Evolutionary conservation across 2,113 vertebrate species (phyloP).

Genomic region (Microcebus griseorufus): DNA sequence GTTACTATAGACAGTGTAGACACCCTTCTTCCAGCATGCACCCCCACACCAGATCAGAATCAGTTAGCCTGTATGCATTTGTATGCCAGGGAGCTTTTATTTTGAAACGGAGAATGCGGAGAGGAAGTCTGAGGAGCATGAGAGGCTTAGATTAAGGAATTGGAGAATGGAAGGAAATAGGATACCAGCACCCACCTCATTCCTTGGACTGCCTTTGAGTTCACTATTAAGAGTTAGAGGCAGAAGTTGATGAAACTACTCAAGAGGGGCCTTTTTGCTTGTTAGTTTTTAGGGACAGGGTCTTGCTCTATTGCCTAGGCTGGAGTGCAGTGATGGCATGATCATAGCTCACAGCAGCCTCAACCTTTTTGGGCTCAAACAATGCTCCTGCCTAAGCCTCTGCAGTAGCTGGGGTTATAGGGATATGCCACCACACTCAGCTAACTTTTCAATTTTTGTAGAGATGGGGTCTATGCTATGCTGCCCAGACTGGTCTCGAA

Average conservation of each 20-base stretch:
- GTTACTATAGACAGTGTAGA: background rate
- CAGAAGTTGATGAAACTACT: background rate
- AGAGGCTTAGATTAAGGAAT: background rate
- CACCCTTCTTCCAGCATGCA: background rate
- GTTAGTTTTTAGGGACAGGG: too few species aligned
- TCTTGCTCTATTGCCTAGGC: too few species aligned
- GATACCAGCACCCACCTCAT: background rate
- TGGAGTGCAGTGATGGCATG: too few species aligned
- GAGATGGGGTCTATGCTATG: too few species aligned
- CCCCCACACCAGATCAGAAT: background rate
- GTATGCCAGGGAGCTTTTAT: background rate
- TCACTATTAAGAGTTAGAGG: background rate
- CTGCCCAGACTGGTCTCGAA: too few species aligned
- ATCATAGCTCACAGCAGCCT: too few species aligned
- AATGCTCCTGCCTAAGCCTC: too few species aligned
- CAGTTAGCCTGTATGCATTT: background rate
- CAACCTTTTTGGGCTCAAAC: too few species aligned
- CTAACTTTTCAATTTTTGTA: too few species aligned
- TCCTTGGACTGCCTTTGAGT: background rate
- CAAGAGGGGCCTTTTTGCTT: background rate
- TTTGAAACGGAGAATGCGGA: background rate
- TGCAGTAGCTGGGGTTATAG: too few species aligned
- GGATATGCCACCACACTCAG: too few species aligned
- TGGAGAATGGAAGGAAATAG: background rate
- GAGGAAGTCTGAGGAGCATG: background rate